Evolutionary conservation across 1,140 invertebrate species (phyloP).

Genomic region (Euwallacea similis): DNA sequence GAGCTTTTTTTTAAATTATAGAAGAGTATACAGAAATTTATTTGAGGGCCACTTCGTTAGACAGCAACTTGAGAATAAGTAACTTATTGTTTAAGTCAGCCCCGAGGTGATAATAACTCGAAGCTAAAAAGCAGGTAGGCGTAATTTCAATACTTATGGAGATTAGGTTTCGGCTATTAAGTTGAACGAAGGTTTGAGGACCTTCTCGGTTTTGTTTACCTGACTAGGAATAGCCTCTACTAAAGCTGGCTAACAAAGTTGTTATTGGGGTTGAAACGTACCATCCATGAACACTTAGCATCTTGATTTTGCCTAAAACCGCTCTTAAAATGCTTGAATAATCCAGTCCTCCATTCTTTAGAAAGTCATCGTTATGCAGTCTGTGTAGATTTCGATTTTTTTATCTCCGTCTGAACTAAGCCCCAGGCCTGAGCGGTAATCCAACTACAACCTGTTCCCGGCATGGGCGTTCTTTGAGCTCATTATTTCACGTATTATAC

Average conservation of each 20-base stretch:
- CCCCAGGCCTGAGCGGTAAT: conserved; percentile 23
- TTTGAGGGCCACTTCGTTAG: neutral
- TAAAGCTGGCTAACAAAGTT: no score
- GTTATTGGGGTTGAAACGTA: no score
- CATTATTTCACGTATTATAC: conserved; percentile 19
- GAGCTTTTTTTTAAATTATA: no score
- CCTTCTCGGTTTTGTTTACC: conserved; percentile 10
- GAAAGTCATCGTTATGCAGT: conserved; percentile 30
- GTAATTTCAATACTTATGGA: conserved; percentile 26
- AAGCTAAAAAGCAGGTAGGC: conserved; percentile 19
- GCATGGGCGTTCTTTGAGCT: conserved; percentile 28
- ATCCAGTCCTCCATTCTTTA: no score
- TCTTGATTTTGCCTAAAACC: no score
- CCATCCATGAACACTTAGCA: no score
- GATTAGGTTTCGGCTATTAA: conserved; percentile 16
- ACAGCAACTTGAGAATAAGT: neutral
- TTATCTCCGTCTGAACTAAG: conserved; percentile 27
- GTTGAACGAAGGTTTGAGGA: conserved; percentile 7
- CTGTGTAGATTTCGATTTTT: conserved; percentile 25
- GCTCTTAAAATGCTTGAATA: no score
- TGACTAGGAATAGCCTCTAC: neutral
- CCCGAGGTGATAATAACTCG: conserved; percentile 12
- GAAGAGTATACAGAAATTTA: neutral
- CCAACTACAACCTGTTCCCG: conserved; percentile 31
- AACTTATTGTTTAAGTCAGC: conserved; percentile 8